Base-by-base conservation (phyloP, 2,113 vertebrate species). In the Gallinago media region DNA sequence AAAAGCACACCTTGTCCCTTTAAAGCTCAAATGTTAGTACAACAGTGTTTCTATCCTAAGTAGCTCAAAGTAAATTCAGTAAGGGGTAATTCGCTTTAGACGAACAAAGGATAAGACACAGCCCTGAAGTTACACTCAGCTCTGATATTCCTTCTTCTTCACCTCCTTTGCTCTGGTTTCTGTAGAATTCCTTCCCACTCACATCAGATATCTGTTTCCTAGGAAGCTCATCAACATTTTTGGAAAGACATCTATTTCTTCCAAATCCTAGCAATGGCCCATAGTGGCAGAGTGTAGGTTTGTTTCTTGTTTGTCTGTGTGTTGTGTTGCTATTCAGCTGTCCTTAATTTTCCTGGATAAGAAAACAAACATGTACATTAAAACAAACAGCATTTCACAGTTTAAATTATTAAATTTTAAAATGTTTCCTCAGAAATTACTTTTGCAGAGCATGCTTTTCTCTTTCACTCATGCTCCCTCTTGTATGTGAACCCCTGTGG, bases 121-220 rank as follows among this genome's bases (percentile, higher is more conserved):
- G 12, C 25, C 46, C 25, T 44, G 15, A 80, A 71, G 38, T 77
- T 74, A 81, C 0, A 0, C 17, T 80, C 34, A 32, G 42, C 74
- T 89, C 74, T 68, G 29, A 31, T 91, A 82, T 79, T 92, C 50
- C 81, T 91, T 68, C 42, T 58, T 46, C 38, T 91, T 81, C 56
- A 52, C 21, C 44, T 70, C 17, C 31, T 87, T 89, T 55, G 20
- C 52, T 87, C 40, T 58, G 40, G 2, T 92, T 92, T 89, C 15
- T 75, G 26, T 12, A 40, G 31, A 91, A 81, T 85, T 75, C 56
- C 42, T 91, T 91, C 23, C 21, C 21, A 62, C 63, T 82, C 0
- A 0, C 36, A 66, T 76, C 31, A 75, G n/a, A 49, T 62, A 7
- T 23, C 55, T 50, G 9, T 66, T 91, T 67, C 87, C 9, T 14